Conservation (phyloP, 2,888 invertebrate genomes). For the Cantharis nigra region DNA sequence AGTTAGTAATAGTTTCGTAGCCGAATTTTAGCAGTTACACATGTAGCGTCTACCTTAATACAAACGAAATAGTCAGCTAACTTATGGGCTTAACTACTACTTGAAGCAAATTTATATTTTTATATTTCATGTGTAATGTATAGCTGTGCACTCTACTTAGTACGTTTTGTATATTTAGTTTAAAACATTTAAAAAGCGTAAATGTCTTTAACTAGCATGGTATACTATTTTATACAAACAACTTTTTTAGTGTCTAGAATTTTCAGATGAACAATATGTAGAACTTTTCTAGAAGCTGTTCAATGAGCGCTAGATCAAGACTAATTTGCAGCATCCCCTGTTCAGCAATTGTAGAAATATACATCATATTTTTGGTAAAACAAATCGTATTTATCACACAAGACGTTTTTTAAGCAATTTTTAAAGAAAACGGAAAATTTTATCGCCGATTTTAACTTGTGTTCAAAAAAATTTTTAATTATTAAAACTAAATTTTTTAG, state of each 20-base stretch:
- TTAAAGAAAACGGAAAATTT: not conserved
- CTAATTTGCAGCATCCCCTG: not conserved
- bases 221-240: no score
- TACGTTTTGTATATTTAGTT: not conserved
- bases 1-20: not conserved
- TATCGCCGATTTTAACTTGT: not conserved
- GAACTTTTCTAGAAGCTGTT: not conserved
- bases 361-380: not conserved
- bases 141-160: not conserved
- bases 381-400: not conserved
- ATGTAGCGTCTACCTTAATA: conserved; percentile 10
- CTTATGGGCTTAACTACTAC: not conserved
- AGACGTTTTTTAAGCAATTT: not conserved
- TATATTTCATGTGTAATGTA: not conserved
- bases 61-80: not conserved
- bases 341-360: not conserved
- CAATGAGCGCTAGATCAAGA: not conserved
- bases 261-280: not conserved
- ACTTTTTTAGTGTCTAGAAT: no score
- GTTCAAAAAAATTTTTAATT: not conserved
- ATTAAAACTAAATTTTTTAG: not conserved
- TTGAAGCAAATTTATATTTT: not conserved
- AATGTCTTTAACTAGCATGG: not conserved
- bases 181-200: not conserved
- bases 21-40: conserved; percentile 21